Evolutionary conservation across 2,888 invertebrate genomes (phyloP).

Genomic region (Athalia rosae): DNA sequence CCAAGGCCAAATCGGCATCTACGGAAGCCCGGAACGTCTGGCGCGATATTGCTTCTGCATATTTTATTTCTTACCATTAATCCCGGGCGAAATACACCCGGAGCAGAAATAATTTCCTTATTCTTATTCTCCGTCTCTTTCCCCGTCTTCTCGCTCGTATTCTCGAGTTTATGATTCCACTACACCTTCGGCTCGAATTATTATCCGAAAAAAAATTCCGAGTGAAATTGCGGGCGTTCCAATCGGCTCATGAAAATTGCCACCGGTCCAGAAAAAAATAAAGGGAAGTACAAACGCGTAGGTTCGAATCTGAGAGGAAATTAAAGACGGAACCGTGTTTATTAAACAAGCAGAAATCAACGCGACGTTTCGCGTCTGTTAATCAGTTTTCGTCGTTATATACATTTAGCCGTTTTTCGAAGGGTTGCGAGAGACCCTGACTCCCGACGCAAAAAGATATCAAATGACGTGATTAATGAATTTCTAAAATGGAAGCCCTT

Average conservation of each 20-base stretch:
- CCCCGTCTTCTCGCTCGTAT: not conserved
- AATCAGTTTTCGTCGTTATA: constrained; percentile 30
- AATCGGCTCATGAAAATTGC: constrained; percentile 2
- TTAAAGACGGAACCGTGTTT: constrained; percentile 4
- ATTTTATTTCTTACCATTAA: constrained; percentile 36
- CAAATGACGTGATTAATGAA: constrained; percentile 29
- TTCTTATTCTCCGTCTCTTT: not conserved
- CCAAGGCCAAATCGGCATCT: constrained; percentile 55
- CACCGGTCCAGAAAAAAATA: not conserved
- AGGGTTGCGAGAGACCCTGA: constrained; percentile 19
- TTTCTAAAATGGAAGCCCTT: not conserved
- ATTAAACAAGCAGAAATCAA: constrained; percentile 39
- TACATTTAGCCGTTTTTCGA: constrained; percentile 12
- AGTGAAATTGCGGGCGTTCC: not conserved
- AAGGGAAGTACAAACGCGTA: constrained; percentile 26
- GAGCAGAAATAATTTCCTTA: constrained; percentile 35
- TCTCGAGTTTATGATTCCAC: not conserved
- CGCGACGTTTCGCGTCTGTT: constrained; percentile 36
- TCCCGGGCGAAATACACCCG: constrained; percentile 26
- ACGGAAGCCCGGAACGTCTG: constrained; percentile 54
- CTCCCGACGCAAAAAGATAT: constrained; percentile 31
- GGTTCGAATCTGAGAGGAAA: not conserved
- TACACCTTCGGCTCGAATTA: not conserved
- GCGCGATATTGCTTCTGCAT: constrained; percentile 47
- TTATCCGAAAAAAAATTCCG: no score